Percentiles rank a stretch among this genome's conserved stretches.
Evolutionary conservation across 2,113 vertebrate species (phyloP).

Genomic region (Alexandromys fortis): DNA sequence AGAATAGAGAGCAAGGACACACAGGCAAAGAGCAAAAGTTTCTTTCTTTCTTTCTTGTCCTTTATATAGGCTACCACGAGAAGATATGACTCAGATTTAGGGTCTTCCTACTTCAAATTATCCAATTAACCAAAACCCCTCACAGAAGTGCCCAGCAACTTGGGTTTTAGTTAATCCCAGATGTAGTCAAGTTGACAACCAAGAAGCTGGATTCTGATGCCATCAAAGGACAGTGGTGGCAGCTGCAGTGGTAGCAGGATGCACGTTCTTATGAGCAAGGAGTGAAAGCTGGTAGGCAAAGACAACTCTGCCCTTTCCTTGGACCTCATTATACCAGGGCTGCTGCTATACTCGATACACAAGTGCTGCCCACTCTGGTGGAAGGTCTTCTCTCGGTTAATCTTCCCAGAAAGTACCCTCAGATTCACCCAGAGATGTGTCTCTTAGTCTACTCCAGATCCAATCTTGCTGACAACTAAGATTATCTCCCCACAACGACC

Average conservation of each 20-base stretch:
- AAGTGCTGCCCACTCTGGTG: background rate
- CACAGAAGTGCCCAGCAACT: background rate
- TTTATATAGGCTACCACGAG: background rate
- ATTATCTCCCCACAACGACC: background rate
- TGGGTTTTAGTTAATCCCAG: background rate
- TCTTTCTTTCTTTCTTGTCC: background rate
- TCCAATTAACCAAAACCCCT: background rate
- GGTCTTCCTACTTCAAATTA: background rate
- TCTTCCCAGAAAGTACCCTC: background rate
- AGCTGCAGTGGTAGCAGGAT: background rate
- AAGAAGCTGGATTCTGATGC: background rate
- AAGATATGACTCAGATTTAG: background rate
- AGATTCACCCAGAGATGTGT: background rate
- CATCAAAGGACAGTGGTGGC: background rate
- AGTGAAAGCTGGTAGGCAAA: background rate
- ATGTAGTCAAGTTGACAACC: background rate
- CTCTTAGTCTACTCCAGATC: background rate
- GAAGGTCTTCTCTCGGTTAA: background rate
- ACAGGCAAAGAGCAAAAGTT: background rate
- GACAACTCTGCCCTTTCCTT: background rate
- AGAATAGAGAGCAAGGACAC: background rate
- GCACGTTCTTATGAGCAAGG: background rate
- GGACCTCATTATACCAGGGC: background rate
- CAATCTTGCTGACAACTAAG: background rate
- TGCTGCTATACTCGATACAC: background rate